These are phyloP conservation scores for Lycophotia porphyrea DNA, from an alignment of 2,888 invertebrate genomes.

Conservation along the genomic window DNA sequence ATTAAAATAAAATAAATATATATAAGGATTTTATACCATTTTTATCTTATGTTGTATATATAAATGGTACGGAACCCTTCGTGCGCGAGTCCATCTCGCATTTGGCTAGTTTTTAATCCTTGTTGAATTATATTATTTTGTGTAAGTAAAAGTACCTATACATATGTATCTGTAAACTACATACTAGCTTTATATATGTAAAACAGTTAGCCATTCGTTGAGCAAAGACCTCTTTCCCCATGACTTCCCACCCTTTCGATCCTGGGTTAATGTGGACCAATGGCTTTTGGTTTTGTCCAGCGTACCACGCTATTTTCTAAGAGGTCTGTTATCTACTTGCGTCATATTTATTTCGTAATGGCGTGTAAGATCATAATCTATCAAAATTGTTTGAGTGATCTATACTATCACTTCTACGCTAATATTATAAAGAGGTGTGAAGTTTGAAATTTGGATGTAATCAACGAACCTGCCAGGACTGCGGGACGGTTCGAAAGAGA, in stretches of 20 bases:
- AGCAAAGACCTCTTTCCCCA: background rate
- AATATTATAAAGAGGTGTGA: background rate
- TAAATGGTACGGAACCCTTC: too few species aligned
- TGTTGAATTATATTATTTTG: background rate
- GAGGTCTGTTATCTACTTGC: background rate
- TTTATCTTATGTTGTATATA: too few species aligned
- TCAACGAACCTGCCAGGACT: too few species aligned
- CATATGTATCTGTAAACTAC: background rate
- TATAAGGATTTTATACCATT: too few species aligned
- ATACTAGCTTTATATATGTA: background rate
- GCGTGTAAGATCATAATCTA: background rate
- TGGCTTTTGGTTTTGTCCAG: background rate
- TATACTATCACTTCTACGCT: background rate
- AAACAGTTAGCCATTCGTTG: background rate
- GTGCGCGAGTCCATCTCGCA: too few species aligned
- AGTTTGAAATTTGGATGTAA: background rate
- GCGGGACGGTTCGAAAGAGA: too few species aligned
- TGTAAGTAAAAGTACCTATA: too few species aligned
- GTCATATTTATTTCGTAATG: background rate
- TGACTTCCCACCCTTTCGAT: background rate
- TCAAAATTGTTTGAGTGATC: background rate
- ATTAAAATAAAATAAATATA: too few species aligned
- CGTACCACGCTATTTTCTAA: background rate
- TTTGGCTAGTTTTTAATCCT: slow-evolving; percentile 24
- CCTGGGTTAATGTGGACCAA: background rate